These are phyloP conservation scores for Thripadectes ignobilis DNA, from an alignment of 2,797 vertebrate genomes.

Conservation along the genomic window DNA sequence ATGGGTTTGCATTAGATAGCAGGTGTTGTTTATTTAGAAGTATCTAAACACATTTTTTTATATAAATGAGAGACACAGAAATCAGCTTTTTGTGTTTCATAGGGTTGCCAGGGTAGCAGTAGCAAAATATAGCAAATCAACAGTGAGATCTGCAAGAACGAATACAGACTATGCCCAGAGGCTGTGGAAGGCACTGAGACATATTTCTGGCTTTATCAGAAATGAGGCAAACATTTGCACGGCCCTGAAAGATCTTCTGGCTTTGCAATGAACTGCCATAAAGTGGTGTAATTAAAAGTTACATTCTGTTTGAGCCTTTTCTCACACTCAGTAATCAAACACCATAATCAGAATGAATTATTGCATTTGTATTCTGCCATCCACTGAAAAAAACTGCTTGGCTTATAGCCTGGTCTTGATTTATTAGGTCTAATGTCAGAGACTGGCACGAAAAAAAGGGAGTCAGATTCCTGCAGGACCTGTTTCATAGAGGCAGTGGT, in stretches of 20 bases:
- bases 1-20: neutral
- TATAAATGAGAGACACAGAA: neutral
- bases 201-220: slow-evolving; percentile 55
- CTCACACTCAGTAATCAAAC: slow-evolving; percentile 59
- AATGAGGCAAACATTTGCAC: slow-evolving; percentile 49
- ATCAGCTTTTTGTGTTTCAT: slow-evolving; percentile 19
- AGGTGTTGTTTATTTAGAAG: slow-evolving; percentile 28
- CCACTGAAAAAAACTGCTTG: slow-evolving; percentile 32
- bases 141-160: slow-evolving; percentile 53
- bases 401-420: neutral
- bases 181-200: slow-evolving; percentile 48
- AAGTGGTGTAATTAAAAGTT: slow-evolving; percentile 68
- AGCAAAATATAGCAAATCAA: slow-evolving; percentile 55
- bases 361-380: neutral
- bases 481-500: neutral
- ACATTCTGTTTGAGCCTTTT: slow-evolving; percentile 41
- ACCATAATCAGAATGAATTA: neutral
- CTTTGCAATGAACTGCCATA: slow-evolving; percentile 44
- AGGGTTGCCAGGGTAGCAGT: slow-evolving; percentile 58
- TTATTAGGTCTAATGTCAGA: slow-evolving; percentile 23
- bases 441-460: neutral
- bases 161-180: slow-evolving; percentile 51
- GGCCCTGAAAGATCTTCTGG: slow-evolving; percentile 26
- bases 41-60: neutral
- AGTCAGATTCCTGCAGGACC: neutral